These are phyloP conservation scores for Melieria picta DNA, from an alignment of 2,888 invertebrate genomes.

Conservation along the genomic window DNA sequence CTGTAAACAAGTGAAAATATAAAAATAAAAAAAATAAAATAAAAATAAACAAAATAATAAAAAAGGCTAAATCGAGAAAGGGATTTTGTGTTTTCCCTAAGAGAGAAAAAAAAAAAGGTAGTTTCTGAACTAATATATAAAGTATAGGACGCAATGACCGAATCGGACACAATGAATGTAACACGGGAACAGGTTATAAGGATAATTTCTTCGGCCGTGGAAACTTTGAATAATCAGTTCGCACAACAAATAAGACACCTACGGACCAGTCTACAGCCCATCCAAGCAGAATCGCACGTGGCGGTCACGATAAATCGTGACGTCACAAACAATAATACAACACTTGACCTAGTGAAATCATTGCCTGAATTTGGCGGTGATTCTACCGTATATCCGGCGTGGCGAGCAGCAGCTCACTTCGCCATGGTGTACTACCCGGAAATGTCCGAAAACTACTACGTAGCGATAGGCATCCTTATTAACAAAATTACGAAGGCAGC, in stretches of 20 bases:
- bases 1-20: too few relatives aligned
- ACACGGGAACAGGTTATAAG: conserved; percentile 3
- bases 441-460: conserved; percentile 28
- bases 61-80: too few relatives aligned
- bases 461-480: conserved; percentile 13
- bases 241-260: neutral
- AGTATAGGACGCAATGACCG: too few relatives aligned
- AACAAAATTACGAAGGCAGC: conserved; percentile 14
- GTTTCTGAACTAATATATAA: too few relatives aligned
- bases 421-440: conserved; percentile 13
- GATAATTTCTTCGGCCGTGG: neutral
- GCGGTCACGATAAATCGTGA: conserved; percentile 1
- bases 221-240: neutral
- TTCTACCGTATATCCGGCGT: conserved; percentile 17
- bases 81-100: too few relatives aligned
- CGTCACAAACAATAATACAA: neutral
- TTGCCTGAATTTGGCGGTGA: conserved; percentile 21
- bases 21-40: too few relatives aligned
- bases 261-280: neutral
- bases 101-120: too few relatives aligned
- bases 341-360: conserved; percentile 11
- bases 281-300: neutral
- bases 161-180: neutral
- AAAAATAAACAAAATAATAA: too few relatives aligned
- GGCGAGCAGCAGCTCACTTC: conserved; percentile 24